These are phyloP conservation scores for Caerostris darwini DNA, from an alignment of 1,140 invertebrate species.

Conservation along the genomic window DNA sequence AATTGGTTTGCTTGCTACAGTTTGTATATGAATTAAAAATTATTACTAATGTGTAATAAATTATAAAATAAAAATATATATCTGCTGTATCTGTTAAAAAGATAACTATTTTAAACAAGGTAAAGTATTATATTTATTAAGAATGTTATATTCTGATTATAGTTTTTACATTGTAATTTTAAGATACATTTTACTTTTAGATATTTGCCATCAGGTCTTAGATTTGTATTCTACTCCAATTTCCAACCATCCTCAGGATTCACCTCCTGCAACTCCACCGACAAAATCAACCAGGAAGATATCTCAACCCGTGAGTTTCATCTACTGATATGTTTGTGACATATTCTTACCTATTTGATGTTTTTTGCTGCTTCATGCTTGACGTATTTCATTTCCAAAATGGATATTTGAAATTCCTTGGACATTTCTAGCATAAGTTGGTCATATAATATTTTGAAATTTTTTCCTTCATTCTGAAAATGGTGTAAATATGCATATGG, in stretches of 20 bases:
- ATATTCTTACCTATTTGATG: neutral
- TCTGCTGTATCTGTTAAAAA: too few relatives aligned
- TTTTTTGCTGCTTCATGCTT: neutral
- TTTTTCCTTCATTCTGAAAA: neutral
- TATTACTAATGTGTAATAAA: too few relatives aligned
- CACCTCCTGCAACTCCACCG: conserved; percentile 75
- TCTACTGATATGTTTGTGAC: neutral
- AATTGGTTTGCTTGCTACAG: too few relatives aligned
- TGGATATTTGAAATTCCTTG: neutral
- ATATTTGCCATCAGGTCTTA: conserved; percentile 98
- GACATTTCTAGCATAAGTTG: neutral
- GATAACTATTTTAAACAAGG: too few relatives aligned
- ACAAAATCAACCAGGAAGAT: conserved; percentile 65
- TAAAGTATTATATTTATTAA: too few relatives aligned
- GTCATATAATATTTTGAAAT: neutral
- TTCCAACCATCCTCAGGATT: conserved; percentile 79
- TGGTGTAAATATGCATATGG: neutral
- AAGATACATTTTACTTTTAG: conserved; percentile 82
- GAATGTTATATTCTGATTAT: neutral
- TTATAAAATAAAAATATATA: too few relatives aligned
- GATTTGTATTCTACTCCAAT: conserved; percentile 87
- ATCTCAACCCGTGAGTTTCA: conserved; percentile 74
- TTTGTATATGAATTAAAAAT: too few relatives aligned
- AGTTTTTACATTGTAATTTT: neutral
- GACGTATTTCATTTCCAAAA: neutral